Evolutionary conservation across 1,140 invertebrate species (phyloP), one percentile per base, ranked within the genome.

Genomic region (Drosophila aff.): DNA sequence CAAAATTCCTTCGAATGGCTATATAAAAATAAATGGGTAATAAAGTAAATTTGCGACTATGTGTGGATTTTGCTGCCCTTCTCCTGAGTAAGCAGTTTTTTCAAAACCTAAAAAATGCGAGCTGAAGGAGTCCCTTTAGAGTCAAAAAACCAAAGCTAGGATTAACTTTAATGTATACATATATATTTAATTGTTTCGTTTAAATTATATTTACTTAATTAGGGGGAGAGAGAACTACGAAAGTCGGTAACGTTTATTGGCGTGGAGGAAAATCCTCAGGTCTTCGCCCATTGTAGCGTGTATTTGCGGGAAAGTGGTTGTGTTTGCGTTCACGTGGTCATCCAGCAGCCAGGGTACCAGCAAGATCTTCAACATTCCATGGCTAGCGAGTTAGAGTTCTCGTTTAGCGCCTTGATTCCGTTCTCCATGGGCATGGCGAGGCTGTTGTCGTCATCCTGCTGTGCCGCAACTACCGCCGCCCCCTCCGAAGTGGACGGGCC

Each of bases 341-440:
- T 23, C 52, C 52, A 73, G 36, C 52, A 57, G 67, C 41, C 31
- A 41, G 59, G 55, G 49, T 75, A 50, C 59, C 69, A 59, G 41
- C 58, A 49, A 40, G 49, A 49, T 44, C 64, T 84, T 57, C 69
- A 89, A 76, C 92, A 93, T 61, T 93, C 92, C 92, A 93, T 93
- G 53, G 92, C 92, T 47, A 93, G 67, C 5, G 92, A 93, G 76
- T 93, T 93, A 41, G 92, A 93, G 57, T 93, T 93, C 53, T 93
- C 92, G 59, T 93, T 93, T 11, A 93, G 71, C 46, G 89, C 91
- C 52, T 80, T 87, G 28, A 91, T 83, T 7, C 91, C 81, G 43
- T 91, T 92, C 60, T 92, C 92, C 8, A 90, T 77, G 13, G 91
- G 81, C 87, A 93, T 86, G 31, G 81, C 89, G 44, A 92, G 57